These are phyloP conservation scores for Ranitomeya variabilis DNA, from an alignment of 2,113 vertebrate genomes.

Conservation along the genomic window DNA sequence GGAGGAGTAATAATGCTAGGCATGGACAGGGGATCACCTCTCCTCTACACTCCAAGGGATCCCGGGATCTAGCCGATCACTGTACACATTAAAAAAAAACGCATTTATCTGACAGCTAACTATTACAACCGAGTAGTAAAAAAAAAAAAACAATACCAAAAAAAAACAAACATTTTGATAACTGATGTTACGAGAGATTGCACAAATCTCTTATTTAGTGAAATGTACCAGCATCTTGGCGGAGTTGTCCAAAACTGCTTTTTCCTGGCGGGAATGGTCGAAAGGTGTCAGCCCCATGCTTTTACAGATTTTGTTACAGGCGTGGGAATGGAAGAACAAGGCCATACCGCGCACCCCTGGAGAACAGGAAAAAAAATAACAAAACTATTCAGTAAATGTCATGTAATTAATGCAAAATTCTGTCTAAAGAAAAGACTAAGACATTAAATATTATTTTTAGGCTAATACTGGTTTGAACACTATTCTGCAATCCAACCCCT, in stretches of 20 bases:
- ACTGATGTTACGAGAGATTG: not conserved
- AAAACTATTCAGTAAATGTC: not conserved
- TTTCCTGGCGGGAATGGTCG: conserved; percentile 84
- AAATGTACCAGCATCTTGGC: conserved; percentile 84
- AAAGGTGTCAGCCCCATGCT: conserved; percentile 91
- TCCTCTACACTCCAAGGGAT: not conserved
- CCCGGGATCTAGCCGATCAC: too few species aligned
- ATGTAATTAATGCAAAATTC: not conserved
- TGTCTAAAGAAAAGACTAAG: not conserved
- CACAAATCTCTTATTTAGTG: not conserved
- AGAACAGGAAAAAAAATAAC: not conserved
- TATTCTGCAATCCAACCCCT: too few species aligned
- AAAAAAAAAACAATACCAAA: too few species aligned
- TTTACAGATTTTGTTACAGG: conserved; percentile 94
- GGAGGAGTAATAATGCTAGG: not conserved
- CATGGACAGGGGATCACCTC: not conserved
- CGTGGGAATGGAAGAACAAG: conserved; percentile 94
- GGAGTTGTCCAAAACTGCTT: conserved; percentile 78
- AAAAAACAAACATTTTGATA: not conserved
- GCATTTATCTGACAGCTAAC: too few species aligned
- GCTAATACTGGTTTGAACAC: too few species aligned
- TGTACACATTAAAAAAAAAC: too few species aligned
- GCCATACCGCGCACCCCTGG: conserved; percentile 96
- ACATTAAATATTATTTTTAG: too few species aligned
- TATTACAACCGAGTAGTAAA: too few species aligned